Conservation (phyloP, 2,113 vertebrate species). For the Stegostoma tigrinum region DNA sequence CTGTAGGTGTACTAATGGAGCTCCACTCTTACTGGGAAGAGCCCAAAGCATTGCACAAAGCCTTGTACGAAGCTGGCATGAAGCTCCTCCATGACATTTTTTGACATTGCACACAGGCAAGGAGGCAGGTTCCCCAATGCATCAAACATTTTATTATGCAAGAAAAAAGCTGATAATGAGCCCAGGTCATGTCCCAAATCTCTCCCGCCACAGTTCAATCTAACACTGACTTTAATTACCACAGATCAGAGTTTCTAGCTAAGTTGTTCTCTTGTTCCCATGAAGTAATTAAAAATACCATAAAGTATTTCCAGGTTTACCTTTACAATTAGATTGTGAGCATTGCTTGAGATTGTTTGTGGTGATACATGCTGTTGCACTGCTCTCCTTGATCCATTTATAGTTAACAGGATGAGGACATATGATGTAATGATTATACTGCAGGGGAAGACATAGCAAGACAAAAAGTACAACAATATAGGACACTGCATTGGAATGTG, state of each 20-base stretch:
- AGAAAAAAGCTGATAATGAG: neutral
- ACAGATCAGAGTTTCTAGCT: neutral
- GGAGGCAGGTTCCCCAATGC: neutral
- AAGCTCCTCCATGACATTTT: too few species aligned
- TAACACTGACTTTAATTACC: neutral
- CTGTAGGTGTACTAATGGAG: too few species aligned
- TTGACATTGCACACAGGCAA: too few species aligned
- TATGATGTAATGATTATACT: constrained; percentile 68
- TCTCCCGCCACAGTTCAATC: neutral
- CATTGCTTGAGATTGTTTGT: constrained; percentile 52
- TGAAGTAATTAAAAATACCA: neutral
- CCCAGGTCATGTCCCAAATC: neutral
- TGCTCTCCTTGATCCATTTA: constrained; percentile 59
- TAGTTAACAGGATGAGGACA: constrained; percentile 62
- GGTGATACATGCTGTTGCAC: constrained; percentile 63
- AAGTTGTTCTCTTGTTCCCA: neutral
- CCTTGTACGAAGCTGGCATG: too few species aligned
- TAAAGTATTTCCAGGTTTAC: constrained; percentile 47
- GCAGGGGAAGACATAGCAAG: constrained; percentile 74
- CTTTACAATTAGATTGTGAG: constrained; percentile 64
- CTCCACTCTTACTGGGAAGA: too few species aligned
- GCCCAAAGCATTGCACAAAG: too few species aligned
- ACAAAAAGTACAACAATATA: constrained; percentile 71
- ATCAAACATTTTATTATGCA: neutral
- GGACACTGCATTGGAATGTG: constrained; percentile 54